Evolutionary conservation across 2,888 invertebrate genomes (phyloP), one percentile per base, ranked within the genome.

Genomic region (Orthosia gracilis): DNA sequence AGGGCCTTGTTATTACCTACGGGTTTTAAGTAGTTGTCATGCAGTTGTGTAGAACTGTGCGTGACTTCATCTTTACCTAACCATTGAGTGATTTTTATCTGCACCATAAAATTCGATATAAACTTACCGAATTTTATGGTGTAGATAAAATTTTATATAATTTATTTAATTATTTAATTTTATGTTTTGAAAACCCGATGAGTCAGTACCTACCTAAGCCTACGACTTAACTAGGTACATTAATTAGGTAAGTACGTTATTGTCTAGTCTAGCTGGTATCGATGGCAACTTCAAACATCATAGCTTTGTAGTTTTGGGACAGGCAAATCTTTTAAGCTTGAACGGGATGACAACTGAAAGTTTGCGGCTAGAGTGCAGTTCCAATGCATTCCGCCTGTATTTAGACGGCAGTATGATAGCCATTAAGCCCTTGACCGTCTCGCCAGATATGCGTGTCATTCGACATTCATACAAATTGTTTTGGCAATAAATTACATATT

Each of bases 401-500:
- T 40, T 40, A 40, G 40, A 9, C 40, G 40, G 40, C 40, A 49
- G 4, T 45, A 18, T 47, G 31, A 18, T 23, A 52, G 23, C 17
- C 23, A 73, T n/a, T n/a, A 59, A 69, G 15, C 50, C 50, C 50
- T 61, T 63, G 47, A 62, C 45, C 47, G 54, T 69, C 26, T 69
- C 57, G 54, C 18, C 40, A 78, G 40, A 65, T 52, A 59, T 23
- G 55, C 47, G 55, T 70, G 61, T 80, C 61, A 61, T 76, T 61
- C 26, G 64, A 23, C 21, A 55, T 47, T 57, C 23, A 65, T 31
- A 45, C 23, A 78, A 83, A 84, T 81, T 77, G 69, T 66, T 84
- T 84, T 76, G 77, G 65, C 73, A 85, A 84, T 86, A 78, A 81
- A 82, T 73, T 65, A 4, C n/a, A n/a, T n/a, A n/a, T n/a, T n/a